A percentile compares a stretch with the other conserved stretches of the same genome.
phyloP scores from a whole-genome alignment of 92 coral and sea anemone species.

The Hydrozoanthus gracilis region DNA sequence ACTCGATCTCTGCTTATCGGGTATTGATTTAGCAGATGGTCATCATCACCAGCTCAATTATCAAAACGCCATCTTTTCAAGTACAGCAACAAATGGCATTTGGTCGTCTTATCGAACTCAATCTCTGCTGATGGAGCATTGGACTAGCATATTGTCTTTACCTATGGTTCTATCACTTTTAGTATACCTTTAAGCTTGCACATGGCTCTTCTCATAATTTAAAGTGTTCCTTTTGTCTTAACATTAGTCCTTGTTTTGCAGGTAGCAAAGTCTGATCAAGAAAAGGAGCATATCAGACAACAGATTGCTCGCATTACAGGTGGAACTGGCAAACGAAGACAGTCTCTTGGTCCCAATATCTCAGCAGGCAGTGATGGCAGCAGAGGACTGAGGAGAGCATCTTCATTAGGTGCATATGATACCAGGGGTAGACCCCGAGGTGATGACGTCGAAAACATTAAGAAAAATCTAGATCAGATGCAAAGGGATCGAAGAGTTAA shows the following conservation, averaged over 20 bases:
- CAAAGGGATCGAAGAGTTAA: slow-evolving; percentile 63
- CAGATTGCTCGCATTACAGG: slow-evolving; percentile 79
- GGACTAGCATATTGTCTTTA: too few relatives aligned
- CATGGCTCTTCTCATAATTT: too few relatives aligned
- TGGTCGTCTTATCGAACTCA: too few relatives aligned
- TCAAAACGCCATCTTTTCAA: too few relatives aligned
- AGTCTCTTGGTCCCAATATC: slow-evolving; percentile 74
- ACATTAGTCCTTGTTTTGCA: slow-evolving; percentile 6
- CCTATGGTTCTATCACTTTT: too few relatives aligned
- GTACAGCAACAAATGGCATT: too few relatives aligned
- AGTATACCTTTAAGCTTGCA: too few relatives aligned
- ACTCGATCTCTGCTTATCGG: too few relatives aligned
- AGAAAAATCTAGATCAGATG: slow-evolving; percentile 80
- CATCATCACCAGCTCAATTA: too few relatives aligned
- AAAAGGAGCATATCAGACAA: slow-evolving; percentile 81
- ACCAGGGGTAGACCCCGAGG: slow-evolving; percentile 63
- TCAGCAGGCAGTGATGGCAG: slow-evolving; percentile 46
- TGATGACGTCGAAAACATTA: slow-evolving; percentile 64
- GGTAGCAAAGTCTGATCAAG: slow-evolving; percentile 85
- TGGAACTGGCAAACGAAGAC: slow-evolving; percentile 65
- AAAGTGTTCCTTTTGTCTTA: too few relatives aligned
- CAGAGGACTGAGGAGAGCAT: slow-evolving; percentile 63
- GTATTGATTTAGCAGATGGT: too few relatives aligned
- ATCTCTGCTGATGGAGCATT: too few relatives aligned
- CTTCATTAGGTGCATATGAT: slow-evolving; percentile 70